Percentiles rank a stretch among this genome's conserved stretches.
phyloP scores from a whole-genome alignment of 1,140 invertebrate species.

The Magallana gigas region DNA sequence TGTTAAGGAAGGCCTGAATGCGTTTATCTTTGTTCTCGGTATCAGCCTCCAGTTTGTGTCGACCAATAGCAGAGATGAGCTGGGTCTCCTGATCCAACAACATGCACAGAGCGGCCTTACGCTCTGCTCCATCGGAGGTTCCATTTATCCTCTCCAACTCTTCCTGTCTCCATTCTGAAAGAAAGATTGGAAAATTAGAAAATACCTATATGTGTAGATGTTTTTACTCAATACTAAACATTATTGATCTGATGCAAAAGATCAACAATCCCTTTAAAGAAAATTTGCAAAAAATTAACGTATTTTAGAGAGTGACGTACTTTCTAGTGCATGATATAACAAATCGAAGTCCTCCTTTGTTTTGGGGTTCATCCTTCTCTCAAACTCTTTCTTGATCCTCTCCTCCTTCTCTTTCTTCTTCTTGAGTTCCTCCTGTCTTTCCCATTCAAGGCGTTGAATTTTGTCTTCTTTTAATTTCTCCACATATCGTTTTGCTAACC shows the following conservation, averaged over 20 bases:
- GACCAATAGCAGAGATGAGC: slow-evolving; percentile 78
- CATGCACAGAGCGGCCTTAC: slow-evolving; percentile 79
- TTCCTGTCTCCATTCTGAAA: slow-evolving; percentile 77
- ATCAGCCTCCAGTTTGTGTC: slow-evolving; percentile 78
- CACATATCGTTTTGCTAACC: slow-evolving; percentile 73
- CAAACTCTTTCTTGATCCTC: slow-evolving; percentile 77
- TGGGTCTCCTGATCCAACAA: slow-evolving; percentile 79
- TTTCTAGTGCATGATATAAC: slow-evolving; percentile 78
- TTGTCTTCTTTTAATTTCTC: slow-evolving; percentile 73
- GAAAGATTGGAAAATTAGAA: slow-evolving; percentile 22
- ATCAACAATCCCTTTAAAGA: no score
- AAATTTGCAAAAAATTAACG: background rate
- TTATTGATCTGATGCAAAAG: no score
- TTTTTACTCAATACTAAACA: no score
- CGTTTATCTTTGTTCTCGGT: slow-evolving; percentile 75
- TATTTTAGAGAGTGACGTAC: slow-evolving; percentile 64
- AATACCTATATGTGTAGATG: no score
- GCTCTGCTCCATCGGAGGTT: slow-evolving; percentile 75
- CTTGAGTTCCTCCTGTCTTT: slow-evolving; percentile 73
- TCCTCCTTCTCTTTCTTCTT: slow-evolving; percentile 79
- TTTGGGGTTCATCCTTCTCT: slow-evolving; percentile 79
- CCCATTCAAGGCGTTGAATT: slow-evolving; percentile 74
- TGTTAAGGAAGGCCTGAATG: slow-evolving; percentile 77
- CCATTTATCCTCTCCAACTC: slow-evolving; percentile 77
- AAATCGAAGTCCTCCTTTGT: slow-evolving; percentile 79